Conservation (phyloP, 2,113 vertebrate genomes). For the Columbina picui region DNA sequence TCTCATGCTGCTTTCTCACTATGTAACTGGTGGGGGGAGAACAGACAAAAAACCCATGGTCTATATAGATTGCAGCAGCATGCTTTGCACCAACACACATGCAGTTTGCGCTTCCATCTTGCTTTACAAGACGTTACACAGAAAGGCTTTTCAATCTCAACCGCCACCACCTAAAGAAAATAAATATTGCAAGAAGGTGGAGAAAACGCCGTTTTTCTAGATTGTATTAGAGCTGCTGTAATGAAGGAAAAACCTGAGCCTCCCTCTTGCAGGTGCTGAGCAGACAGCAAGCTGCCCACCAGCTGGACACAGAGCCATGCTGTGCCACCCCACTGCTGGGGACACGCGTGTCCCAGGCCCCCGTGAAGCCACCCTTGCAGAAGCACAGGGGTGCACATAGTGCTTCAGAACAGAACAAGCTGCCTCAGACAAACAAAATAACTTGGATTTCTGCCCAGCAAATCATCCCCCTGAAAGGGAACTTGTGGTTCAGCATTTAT, state of each 20-base stretch:
- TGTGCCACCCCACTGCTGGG: neutral
- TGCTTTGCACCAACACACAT: neutral
- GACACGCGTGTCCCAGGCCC: neutral
- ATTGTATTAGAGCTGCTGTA: neutral
- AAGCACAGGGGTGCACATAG: neutral
- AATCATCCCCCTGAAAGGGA: conserved; percentile 10
- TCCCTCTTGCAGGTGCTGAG: neutral
- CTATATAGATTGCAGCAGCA: neutral
- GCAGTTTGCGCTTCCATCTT: neutral
- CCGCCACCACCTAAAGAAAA: neutral
- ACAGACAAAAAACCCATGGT: too few species aligned
- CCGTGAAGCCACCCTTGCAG: neutral
- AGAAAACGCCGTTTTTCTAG: neutral
- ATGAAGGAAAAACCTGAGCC: neutral
- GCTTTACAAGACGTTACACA: neutral
- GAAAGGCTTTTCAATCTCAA: neutral
- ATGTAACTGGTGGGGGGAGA: neutral
- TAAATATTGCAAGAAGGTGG: neutral
- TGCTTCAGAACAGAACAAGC: neutral
- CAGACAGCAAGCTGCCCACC: neutral
- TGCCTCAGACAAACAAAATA: neutral
- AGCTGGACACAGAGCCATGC: neutral
- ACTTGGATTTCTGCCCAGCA: conserved; percentile 46
- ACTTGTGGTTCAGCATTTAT: conserved; percentile 30
- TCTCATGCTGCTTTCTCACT: neutral